These are phyloP conservation scores for Crossaster papposus DNA, from an alignment of 53 echinoderm and acorn worm genomes.

Conservation along the genomic window DNA sequence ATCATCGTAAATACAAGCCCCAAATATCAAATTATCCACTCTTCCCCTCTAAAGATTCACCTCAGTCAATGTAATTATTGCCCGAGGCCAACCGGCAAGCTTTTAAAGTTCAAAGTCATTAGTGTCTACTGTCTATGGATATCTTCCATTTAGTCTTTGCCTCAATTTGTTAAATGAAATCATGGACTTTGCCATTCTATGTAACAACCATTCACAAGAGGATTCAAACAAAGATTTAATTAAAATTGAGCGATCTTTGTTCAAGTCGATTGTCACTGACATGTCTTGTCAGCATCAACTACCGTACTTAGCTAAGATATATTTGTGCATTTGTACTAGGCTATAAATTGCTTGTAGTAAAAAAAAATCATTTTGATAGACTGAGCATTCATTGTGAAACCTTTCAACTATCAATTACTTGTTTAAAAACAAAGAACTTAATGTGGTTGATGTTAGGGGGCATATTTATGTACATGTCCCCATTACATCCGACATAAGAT, in stretches of 20 bases:
- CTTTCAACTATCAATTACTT: no score
- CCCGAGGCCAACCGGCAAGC: conserved; percentile 6
- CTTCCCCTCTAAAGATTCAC: background rate
- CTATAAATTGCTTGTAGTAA: no score
- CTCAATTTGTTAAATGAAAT: conserved; percentile 9
- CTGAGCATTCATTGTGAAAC: no score
- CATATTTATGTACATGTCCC: no score
- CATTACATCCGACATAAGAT: no score
- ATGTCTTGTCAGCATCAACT: background rate
- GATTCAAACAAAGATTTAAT: background rate
- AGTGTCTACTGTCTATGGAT: conserved; percentile 43
- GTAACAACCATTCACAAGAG: background rate
- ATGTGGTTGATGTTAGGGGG: no score
- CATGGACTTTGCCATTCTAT: background rate
- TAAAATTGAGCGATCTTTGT: background rate
- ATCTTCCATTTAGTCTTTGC: conserved; percentile 21
- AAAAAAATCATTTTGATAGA: no score
- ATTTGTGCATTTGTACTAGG: background rate
- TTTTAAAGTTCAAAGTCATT: conserved; percentile 46
- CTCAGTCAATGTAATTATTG: background rate
- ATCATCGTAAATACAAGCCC: background rate
- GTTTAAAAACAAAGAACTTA: no score
- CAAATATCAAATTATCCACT: conserved; percentile 33
- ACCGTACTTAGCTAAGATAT: background rate
- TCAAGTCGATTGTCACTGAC: background rate